Evolutionary conservation across 2,797 vertebrate genomes (phyloP).

Genomic region (Lycodopsis pacificus): DNA sequence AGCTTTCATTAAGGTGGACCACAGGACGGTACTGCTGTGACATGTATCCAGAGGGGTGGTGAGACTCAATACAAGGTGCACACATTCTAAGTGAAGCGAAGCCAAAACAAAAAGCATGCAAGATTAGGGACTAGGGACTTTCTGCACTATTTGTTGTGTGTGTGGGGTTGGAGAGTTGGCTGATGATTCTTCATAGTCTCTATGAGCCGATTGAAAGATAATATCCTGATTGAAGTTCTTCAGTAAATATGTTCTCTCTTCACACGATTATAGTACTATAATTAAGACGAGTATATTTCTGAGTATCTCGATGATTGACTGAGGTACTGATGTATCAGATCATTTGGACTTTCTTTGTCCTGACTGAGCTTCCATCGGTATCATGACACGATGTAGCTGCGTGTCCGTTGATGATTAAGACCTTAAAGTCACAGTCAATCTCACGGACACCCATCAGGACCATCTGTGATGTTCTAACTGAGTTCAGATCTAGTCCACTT

Average conservation of each 20-base stretch:
- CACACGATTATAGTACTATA: background rate
- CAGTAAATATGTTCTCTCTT: background rate
- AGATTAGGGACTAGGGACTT: background rate
- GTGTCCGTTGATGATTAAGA: too few species aligned
- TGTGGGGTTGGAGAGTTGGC: background rate
- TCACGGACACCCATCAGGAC: background rate
- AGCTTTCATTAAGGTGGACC: background rate
- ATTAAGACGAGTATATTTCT: background rate
- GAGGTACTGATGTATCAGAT: background rate
- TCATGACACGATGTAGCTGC: too few species aligned
- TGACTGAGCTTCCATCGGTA: too few species aligned
- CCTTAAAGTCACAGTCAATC: too few species aligned
- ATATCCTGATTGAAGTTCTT: too few species aligned
- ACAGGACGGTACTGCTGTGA: background rate
- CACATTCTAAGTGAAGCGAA: background rate
- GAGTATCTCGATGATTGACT: background rate
- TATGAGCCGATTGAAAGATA: too few species aligned
- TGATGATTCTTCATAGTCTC: background rate
- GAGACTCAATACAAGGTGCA: background rate
- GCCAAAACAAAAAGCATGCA: background rate
- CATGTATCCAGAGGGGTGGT: background rate
- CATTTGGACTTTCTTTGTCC: too few species aligned
- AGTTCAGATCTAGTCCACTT: background rate
- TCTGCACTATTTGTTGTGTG: background rate
- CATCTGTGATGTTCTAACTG: background rate